These are phyloP conservation scores for Dissostichus mawsoni DNA, from an alignment of 2,113 vertebrate species.

Conservation along the genomic window DNA sequence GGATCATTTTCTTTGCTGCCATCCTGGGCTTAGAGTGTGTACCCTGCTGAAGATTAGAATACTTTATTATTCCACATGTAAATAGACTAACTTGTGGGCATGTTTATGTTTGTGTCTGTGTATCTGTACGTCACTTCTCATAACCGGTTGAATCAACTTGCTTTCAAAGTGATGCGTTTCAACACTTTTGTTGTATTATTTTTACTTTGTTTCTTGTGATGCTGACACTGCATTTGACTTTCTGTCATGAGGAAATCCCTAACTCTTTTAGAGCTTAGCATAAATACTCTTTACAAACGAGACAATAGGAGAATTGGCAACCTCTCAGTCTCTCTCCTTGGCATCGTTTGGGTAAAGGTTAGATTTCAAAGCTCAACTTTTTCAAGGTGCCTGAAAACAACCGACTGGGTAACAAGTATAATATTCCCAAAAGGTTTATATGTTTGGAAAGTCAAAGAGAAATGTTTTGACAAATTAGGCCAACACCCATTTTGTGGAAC, in stretches of 20 bases:
- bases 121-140: background rate
- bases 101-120: background rate
- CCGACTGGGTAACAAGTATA: background rate
- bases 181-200: background rate
- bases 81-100: background rate
- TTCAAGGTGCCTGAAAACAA: background rate
- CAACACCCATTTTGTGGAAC: conserved; percentile 22
- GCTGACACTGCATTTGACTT: conserved; percentile 6
- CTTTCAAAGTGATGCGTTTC: background rate
- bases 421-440: conserved; percentile 8
- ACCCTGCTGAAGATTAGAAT: background rate
- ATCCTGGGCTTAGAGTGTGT: background rate
- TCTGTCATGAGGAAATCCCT: conserved; percentile 13
- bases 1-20: background rate
- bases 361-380: conserved; percentile 7
- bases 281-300: background rate
- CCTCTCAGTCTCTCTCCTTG: background rate
- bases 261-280: background rate
- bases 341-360: conserved; percentile 13
- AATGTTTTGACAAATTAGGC: conserved; percentile 33
- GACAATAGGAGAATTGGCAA: background rate
- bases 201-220: background rate
- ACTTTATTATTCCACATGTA: background rate
- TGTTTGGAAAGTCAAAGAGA: background rate
- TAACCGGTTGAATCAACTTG: background rate